phyloP scores from a whole-genome alignment of 2,797 vertebrate genomes.

The Sebastes oblongus region DNA sequence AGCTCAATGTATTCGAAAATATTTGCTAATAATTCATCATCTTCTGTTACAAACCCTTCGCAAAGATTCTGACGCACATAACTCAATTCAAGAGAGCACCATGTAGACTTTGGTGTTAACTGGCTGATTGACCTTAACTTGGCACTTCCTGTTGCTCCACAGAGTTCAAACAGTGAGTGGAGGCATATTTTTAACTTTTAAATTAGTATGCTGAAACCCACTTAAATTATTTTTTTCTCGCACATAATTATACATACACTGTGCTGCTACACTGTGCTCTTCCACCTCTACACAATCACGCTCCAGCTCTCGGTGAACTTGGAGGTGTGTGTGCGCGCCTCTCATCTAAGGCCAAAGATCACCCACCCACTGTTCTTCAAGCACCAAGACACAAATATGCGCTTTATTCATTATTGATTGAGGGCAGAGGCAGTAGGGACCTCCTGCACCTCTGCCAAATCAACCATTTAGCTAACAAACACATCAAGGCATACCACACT shows the following conservation, averaged over 20 bases:
- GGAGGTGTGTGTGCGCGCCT: conserved; percentile 51
- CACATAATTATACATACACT: conserved; percentile 29
- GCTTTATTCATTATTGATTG: conserved; percentile 76
- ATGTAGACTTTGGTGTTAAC: background rate
- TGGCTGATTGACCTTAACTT: background rate
- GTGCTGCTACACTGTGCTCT: background rate
- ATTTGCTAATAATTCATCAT: background rate
- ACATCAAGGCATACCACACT: conserved; percentile 61
- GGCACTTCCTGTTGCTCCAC: background rate
- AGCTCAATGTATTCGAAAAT: background rate
- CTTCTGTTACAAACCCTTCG: background rate
- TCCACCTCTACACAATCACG: conserved; percentile 40
- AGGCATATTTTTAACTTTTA: conserved; percentile 2
- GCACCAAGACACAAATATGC: conserved; percentile 66
- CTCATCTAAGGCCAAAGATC: conserved; percentile 70
- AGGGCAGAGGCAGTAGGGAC: conserved; percentile 64
- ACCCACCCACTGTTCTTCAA: conserved; percentile 67
- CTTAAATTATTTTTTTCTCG: conserved; percentile 10
- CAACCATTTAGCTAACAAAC: conserved; percentile 76
- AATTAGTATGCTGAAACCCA: background rate
- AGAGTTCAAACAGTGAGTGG: conserved; percentile 19
- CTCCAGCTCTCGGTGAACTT: conserved; percentile 49
- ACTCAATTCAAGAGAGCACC: background rate
- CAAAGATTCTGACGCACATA: background rate
- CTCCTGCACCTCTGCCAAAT: conserved; percentile 72